A percentile compares a stretch with the other conserved stretches of the same genome.
Evolutionary conservation across 2,113 vertebrate genomes (phyloP).

Genomic region (Prolemur simus): DNA sequence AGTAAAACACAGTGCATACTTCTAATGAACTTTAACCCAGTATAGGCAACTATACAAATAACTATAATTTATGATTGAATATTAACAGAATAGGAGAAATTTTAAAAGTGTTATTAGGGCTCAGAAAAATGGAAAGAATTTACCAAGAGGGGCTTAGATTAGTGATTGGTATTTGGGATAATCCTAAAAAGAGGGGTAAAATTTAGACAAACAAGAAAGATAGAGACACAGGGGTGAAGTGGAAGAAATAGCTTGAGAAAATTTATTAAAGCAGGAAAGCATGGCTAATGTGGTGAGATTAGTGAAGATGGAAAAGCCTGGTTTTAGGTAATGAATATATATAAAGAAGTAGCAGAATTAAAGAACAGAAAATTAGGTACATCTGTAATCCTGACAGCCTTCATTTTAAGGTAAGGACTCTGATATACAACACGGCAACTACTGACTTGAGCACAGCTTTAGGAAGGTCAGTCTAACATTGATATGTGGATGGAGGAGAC

Average conservation of each 20-base stretch:
- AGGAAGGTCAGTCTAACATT: neutral
- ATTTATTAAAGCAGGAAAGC: neutral
- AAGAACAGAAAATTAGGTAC: neutral
- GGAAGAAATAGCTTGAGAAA: neutral
- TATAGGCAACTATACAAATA: neutral
- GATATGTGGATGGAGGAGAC: no score
- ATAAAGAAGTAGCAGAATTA: neutral
- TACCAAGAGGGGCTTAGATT: neutral
- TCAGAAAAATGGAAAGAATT: neutral
- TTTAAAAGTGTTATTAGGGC: neutral
- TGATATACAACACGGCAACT: neutral
- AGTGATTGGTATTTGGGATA: neutral
- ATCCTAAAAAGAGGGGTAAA: neutral
- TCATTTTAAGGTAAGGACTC: neutral
- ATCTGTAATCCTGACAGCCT: neutral
- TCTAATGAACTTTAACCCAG: neutral
- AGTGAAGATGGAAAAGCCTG: neutral
- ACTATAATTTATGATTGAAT: neutral
- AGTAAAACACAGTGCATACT: neutral
- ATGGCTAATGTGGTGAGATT: neutral
- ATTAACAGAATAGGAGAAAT: neutral
- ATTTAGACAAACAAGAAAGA: neutral
- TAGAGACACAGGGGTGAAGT: neutral
- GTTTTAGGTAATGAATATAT: neutral
- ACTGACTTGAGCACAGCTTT: neutral